Conservation (phyloP, 2,888 invertebrate genomes). For the Notodonta ziczac region DNA sequence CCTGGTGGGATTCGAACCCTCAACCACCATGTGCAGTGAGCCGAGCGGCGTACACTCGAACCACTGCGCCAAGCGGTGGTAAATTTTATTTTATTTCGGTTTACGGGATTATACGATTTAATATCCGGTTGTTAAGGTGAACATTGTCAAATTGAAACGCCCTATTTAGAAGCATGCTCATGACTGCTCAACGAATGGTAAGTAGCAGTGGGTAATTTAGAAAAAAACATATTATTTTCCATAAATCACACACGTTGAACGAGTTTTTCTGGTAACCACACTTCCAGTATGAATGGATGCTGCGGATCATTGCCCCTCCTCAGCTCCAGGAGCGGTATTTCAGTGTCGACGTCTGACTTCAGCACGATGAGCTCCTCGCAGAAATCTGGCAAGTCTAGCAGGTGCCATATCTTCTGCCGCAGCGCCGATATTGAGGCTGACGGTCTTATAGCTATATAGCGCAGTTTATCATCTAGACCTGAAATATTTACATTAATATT, state of each 20-base stretch:
- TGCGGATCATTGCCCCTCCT: slow-evolving; percentile 73
- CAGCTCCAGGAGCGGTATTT: slow-evolving; percentile 65
- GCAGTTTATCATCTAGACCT: slow-evolving; percentile 66
- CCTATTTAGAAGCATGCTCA: too few relatives aligned
- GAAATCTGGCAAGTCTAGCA: slow-evolving; percentile 73
- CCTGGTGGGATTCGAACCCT: too few relatives aligned
- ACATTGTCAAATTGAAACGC: too few relatives aligned
- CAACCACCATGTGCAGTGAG: too few relatives aligned
- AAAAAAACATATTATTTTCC: too few relatives aligned
- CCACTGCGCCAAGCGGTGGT: too few relatives aligned
- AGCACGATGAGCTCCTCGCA: slow-evolving; percentile 74
- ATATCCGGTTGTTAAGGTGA: too few relatives aligned
- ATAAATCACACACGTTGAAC: slow-evolving; percentile 45
- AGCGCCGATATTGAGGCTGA: slow-evolving; percentile 64
- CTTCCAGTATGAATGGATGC: slow-evolving; percentile 69
- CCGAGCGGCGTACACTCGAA: too few relatives aligned
- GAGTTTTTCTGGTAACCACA: slow-evolving; percentile 60
- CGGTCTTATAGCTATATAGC: slow-evolving; percentile 69
- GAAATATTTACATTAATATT: not conserved
- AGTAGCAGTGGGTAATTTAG: too few relatives aligned
- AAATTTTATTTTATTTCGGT: slow-evolving; percentile 9
- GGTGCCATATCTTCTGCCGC: slow-evolving; percentile 73
- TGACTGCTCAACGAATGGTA: too few relatives aligned
- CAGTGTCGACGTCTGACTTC: slow-evolving; percentile 53
- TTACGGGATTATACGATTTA: too few relatives aligned